Evolutionary conservation across 2,797 vertebrate species (phyloP).

Genomic region (Arremon brunneinucha): DNA sequence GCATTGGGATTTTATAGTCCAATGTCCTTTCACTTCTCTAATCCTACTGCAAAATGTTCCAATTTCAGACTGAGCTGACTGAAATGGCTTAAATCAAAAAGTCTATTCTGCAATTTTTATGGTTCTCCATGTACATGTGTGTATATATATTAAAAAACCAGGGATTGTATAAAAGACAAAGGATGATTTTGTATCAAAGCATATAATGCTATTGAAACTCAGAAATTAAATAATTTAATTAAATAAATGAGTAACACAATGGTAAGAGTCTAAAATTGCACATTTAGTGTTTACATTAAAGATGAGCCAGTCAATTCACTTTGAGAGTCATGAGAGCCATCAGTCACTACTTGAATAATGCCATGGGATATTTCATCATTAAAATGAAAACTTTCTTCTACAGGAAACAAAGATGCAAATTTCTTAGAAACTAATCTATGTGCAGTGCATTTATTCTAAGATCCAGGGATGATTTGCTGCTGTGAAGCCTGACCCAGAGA

Average conservation of each 20-base stretch:
- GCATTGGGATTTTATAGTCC: neutral
- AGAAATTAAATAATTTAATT: neutral
- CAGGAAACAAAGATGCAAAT: neutral
- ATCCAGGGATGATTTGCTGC: neutral
- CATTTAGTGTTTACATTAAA: neutral
- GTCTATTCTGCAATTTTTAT: neutral
- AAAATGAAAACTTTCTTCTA: neutral
- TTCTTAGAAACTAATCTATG: neutral
- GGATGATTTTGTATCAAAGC: neutral
- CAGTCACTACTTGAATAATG: neutral
- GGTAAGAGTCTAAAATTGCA: neutral
- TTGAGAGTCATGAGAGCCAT: neutral
- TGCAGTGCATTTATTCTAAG: neutral
- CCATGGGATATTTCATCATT: neutral
- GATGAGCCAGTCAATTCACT: neutral
- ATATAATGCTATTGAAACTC: neutral
- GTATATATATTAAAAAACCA: neutral
- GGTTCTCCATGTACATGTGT: neutral
- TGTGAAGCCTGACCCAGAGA: neutral
- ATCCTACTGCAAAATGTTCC: neutral
- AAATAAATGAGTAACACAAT: neutral
- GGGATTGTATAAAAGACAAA: neutral
- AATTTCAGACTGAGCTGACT: neutral
- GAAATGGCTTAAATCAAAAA: neutral
- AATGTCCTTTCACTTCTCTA: neutral